Evolutionary conservation across 2,113 vertebrate species (phyloP), one percentile per base, ranked within the genome.

Genomic region (Gadus chalcogrammus): DNA sequence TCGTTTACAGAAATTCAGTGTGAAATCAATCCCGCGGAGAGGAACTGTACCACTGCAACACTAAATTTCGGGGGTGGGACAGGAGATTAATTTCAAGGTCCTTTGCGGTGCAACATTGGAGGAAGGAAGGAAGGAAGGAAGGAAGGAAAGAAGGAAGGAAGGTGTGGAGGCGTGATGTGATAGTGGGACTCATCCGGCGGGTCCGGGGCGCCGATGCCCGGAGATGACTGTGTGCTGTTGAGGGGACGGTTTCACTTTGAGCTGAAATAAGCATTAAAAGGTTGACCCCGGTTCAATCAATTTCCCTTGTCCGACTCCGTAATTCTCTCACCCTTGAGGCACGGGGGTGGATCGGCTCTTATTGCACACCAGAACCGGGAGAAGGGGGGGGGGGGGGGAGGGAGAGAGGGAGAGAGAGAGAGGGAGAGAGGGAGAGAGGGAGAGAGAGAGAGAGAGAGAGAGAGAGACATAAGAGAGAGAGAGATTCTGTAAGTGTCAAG

Each of bases 1-100:
- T 90, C 80, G 89, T 90, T 90, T 85, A 83, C 78, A 78, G 63
- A 65, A 87, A 88, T 86, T 81, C 78, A 75, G 72, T 84, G 82
- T 85, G 75, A 90, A 90, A 91, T 90, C 78, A 77, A 91, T 90
- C 84, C 91, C 85, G 82, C 38, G 52, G 75, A 80, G 76, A 80
- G 70, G 78, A 9, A 79, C 67, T 76, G 5, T n/a, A n/a, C 66
- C 69, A 65, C 78, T 72, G 73, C 69, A 76, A 74, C 69, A 76
- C 79, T 86, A 83, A 84, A 88, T 88, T 88, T 48, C 12, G 42
- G 42, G 52, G 75, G 73, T 74, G 73, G 61, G 81, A 69, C 69
- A 35, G 72, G 71, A 85, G 85, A 88, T 91, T 87, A 83, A 91
- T 91, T 90, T 81, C 79, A 79, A 84, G 79, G 76, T 82, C 79